Percentiles rank a stretch among this genome's conserved stretches.
Evolutionary conservation across 2,797 vertebrate genomes (phyloP).

Genomic region (Danio kyathit): DNA sequence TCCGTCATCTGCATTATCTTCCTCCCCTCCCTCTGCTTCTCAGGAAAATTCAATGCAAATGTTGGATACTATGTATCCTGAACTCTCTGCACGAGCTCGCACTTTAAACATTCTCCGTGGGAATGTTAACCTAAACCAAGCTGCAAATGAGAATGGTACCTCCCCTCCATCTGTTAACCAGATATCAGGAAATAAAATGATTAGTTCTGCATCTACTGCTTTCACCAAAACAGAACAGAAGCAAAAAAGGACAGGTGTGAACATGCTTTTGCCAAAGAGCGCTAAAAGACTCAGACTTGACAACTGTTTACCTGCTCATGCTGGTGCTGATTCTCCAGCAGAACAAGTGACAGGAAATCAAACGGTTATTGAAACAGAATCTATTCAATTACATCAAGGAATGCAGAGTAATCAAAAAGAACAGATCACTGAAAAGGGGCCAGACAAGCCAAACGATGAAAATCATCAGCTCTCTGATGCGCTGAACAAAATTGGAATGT

Average conservation of each 20-base stretch:
- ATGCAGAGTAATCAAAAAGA: background rate
- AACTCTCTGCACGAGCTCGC: slow-evolving; percentile 91
- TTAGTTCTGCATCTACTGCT: slow-evolving; percentile 88
- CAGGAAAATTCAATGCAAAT: slow-evolving; percentile 95
- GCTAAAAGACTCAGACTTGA: slow-evolving; percentile 86
- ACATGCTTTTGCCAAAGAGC: slow-evolving; percentile 74
- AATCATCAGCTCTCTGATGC: slow-evolving; percentile 44
- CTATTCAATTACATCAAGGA: background rate
- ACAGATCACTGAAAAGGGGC: background rate
- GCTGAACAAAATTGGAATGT: slow-evolving; percentile 80
- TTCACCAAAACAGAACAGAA: slow-evolving; percentile 87
- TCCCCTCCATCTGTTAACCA: slow-evolving; percentile 73
- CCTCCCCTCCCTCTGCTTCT: slow-evolving; percentile 70
- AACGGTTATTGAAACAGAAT: slow-evolving; percentile 7
- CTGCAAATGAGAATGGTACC: slow-evolving; percentile 70
- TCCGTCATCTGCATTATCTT: slow-evolving; percentile 75
- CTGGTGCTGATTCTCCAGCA: slow-evolving; percentile 5
- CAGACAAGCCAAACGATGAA: slow-evolving; percentile 18
- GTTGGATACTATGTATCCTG: slow-evolving; percentile 94
- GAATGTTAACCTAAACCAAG: slow-evolving; percentile 82
- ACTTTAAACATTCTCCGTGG: slow-evolving; percentile 93
- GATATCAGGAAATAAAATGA: slow-evolving; percentile 85
- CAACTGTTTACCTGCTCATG: slow-evolving; percentile 61
- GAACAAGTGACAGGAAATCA: slow-evolving; percentile 49
- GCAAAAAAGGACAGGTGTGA: slow-evolving; percentile 74